Base-by-base conservation (phyloP, 2,113 vertebrate genomes). In the Leuciscus idus region DNA sequence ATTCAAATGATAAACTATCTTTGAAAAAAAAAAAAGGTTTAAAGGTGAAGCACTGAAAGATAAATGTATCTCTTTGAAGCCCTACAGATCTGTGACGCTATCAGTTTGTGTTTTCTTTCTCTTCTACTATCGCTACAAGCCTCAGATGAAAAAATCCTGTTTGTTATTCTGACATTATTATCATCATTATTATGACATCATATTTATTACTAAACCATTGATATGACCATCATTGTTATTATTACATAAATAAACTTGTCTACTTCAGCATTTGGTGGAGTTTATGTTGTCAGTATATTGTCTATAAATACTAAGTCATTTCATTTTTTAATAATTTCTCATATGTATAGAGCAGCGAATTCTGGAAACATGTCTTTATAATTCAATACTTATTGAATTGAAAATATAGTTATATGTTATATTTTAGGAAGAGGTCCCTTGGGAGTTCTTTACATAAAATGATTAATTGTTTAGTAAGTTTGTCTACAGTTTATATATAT, bases 151-250 rank as follows among this genome's bases (percentile, higher is more conserved):
- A 93, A 92, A 43, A 92, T 92, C 94, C 91, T 94, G 92, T 94
- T 95, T 94, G 94, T 95, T 94, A 94, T 91, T 81, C 78, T 81
- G 93, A 93, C 94, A 95, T 95, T 93, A 93, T 94, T 90, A 92
- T 93, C 91, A 95, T 93, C 91, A 93, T 93, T 92, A 94, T 92
- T 93, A 82, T 73, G 93, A 93, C 93, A 94, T 94, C 93, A 94
- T 93, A 93, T 92, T 94, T 94, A 93, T 94, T 92, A 92, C 94
- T 92, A 95, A 57, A 93, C 90, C 92, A 94, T 91, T 93, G 46
- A 68, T 68, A 76, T 81, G 74, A 87, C 70, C 73, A n/a, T 59
- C 62, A 87, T 82, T 30, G 26, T 70, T 52, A 88, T 85, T 82
- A 86, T 79, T 86, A 48, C 55, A 68, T 86, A 75, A 86, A 86